Evolutionary conservation across 2,113 vertebrate genomes (phyloP), one percentile per base, ranked within the genome.

Genomic region (Lucifuga dentata): DNA sequence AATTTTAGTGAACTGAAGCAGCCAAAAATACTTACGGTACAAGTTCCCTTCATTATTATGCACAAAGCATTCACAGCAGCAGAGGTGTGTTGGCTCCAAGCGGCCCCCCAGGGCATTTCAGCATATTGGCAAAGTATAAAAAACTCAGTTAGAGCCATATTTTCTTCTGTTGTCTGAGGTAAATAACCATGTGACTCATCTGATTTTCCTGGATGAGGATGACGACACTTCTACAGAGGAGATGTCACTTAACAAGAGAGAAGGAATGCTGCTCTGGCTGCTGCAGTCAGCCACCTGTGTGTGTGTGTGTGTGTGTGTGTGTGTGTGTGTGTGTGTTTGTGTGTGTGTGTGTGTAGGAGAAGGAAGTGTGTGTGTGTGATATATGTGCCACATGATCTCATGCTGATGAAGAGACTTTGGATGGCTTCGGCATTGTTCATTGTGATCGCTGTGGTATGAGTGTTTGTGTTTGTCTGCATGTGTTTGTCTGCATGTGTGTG

Each of bases 321-420:
- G 67, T 73, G 76, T 29, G 66, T 0, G 81, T 80, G 84, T 83
- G 71, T 79, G 69, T 55, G 62, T 76, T 74, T 58, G 75, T n/a
- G n/a, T n/a, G 19, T 56, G 12, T 13, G 57, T 45, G 43, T 73
- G 29, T 29, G 66, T 0, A 11, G 40, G 21, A 38, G 71, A 58
- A 87, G 88, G 84, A 89, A 85, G 81, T 80, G 84, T 83, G 71
- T 79, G 69, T 55, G 62, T 76, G 76, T 58, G 75, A 80, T 83
- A 81, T 78, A 78, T 83, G 67, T 73, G 76, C 59, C 63, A 75
- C 77, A 90, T 91, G 88, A 88, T 80, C 76, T 89, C 90, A 91
- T 86, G 72, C 69, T 68, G 83, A 78, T 85, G 83, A 88, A 74
- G 83, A 85, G 73, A 70, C 55, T 76, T 29, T 61, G 76, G 82